Evolutionary conservation across 2,797 vertebrate species (phyloP), one percentile per base, ranked within the genome.

Genomic region (Tarsius wallacei): DNA sequence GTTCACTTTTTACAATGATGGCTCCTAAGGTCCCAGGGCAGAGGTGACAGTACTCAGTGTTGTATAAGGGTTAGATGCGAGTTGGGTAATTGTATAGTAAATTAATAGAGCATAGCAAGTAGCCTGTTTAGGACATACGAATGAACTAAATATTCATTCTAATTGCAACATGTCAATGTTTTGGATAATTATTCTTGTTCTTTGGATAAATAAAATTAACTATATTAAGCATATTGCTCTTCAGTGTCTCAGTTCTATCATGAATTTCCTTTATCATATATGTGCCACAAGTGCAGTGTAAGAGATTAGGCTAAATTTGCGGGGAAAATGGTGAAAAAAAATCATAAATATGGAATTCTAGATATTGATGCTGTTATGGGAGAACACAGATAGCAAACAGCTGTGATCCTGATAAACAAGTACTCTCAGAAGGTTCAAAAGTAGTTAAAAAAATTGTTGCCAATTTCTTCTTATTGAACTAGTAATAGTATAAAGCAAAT

Each of bases 151-250:
- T 28, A 55, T 68, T 96, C 42, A 42, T 42, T 42, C 94, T 74
- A 93, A 47, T 17, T 92, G 55, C 55, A 74, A 88, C 0, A 88
- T 81, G n/a, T 24, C 74, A 92, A 76, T 77, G n/a, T n/a, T 68
- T 59, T 92, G 26, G 51, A 80, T 63, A 96, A 59, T 87, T 53
- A 68, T 3, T 59, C 13, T 74, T 51, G 49, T 70, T 66, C 59
- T 96, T 59, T 66, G 21, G 47, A 55, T 81, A 28, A 95, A 94
- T 68, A 81, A 80, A 91, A 83, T 4, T 77, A 83, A 92, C 22
- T 49, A 61, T 42, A 93, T 4, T 76, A 16, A 93, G 87, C 51
- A 87, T 31, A 71, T 57, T 47, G 24, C 16, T 89, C 17, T 76
- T 96, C 12, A n/a, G 55, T 87, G 91, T 93, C 55, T 86, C 57